Evolutionary conservation across 2,888 invertebrate genomes (phyloP), one percentile per base, ranked within the genome.

Genomic region (Brachyptera putata): DNA sequence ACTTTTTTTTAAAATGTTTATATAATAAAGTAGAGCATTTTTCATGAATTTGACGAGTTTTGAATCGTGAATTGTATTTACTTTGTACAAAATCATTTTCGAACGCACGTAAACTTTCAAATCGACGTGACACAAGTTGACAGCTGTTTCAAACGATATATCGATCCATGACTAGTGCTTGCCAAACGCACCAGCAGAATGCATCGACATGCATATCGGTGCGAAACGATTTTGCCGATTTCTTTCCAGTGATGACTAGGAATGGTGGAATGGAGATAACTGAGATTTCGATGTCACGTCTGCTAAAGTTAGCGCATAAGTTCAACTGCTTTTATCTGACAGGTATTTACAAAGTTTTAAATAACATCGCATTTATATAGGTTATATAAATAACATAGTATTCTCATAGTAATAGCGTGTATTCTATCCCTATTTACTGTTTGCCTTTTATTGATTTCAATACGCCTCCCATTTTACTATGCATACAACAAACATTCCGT

Each of bases 241-340:
- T n/a, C n/a, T n/a, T n/a, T n/a, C n/a, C n/a, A n/a, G 34, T 34
- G 53, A 56, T 41, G 25, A 58, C 57, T 41, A 63, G 61, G 59
- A 61, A 61, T 61, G 61, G 61, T 63, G 63, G 63, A 59, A 63
- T 63, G 63, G 63, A 61, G 63, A 59, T 59, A 50, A 59, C 43
- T 56, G 63, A 59, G 39, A 41, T 50, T 58, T 57, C 63, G 70
- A 81, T 85, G 79, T 85, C 86, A 73, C 80, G 82, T 72, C 80
- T 91, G 71, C 77, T 90, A 71, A 86, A 86, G 78, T 81, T 91
- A 74, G 91, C 91, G 63, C 85, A 87, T 74, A 89, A 89, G 80
- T 91, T 91, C 78, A 92, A 92, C 79, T 88, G 89, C 80, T 92
- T 92, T 77, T 91, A 91, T 76, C 77, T 92, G 79, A 83, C 87